A percentile compares a stretch with the other conserved stretches of the same genome.
These are phyloP conservation scores for Coboldia fuscipes DNA, from an alignment of 1,140 invertebrate genomes.

Conservation along the genomic window DNA sequence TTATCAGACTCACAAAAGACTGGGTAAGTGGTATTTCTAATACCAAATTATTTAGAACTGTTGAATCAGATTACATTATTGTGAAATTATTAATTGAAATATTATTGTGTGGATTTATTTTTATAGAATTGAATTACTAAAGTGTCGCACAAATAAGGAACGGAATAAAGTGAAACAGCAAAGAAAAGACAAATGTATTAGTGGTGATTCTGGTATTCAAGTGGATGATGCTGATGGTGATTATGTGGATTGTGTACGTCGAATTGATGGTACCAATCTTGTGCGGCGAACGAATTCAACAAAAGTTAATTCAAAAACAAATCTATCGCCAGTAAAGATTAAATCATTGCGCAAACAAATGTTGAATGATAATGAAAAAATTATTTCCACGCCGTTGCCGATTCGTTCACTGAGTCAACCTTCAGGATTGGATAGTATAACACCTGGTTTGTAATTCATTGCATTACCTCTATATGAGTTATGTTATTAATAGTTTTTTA, in stretches of 20 bases:
- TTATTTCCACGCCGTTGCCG: slow-evolving; percentile 28
- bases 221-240: slow-evolving; percentile 31
- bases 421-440: slow-evolving; percentile 41
- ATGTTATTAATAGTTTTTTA: too few species aligned
- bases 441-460: slow-evolving; percentile 14
- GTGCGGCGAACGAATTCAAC: not conserved
- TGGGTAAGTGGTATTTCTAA: too few species aligned
- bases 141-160: slow-evolving; percentile 49
- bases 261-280: not conserved
- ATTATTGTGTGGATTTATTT: not conserved
- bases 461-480: too few species aligned
- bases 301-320: slow-evolving; percentile 1
- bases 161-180: slow-evolving; percentile 44
- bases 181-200: slow-evolving; percentile 48
- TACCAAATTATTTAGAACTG: too few species aligned
- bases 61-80: too few species aligned
- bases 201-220: slow-evolving; percentile 52
- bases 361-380: slow-evolving; percentile 9
- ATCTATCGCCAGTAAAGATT: slow-evolving; percentile 4
- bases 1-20: too few species aligned
- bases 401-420: slow-evolving; percentile 48
- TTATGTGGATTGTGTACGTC: slow-evolving; percentile 7
- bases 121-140: slow-evolving; percentile 38
- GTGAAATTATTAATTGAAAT: too few species aligned
- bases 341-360: slow-evolving; percentile 8